Evolutionary conservation across 2,888 invertebrate species (phyloP).

Genomic region (Noctua pronuba): DNA sequence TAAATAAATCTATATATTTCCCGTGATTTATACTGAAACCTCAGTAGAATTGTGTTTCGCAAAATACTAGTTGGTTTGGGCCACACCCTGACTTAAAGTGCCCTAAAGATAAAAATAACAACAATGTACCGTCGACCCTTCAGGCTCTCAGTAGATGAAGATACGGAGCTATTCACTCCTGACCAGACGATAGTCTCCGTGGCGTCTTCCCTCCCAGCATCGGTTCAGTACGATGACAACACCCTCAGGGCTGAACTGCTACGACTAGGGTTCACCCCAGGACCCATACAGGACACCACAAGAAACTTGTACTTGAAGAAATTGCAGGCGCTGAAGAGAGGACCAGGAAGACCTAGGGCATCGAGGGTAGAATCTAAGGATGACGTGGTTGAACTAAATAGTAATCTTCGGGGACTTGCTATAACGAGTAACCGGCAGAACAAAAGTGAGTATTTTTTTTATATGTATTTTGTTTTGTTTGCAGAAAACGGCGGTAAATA

Average conservation of each 20-base stretch:
- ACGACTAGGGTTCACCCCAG: conserved; percentile 93
- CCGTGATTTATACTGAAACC: neutral
- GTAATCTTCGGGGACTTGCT: conserved; percentile 41
- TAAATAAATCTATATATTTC: neutral
- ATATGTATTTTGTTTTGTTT: neutral
- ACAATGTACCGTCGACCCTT: conserved; percentile 26
- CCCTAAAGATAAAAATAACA: conserved; percentile 1
- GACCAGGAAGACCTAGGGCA: conserved; percentile 53
- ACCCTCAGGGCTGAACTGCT: conserved; percentile 92
- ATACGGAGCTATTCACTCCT: conserved; percentile 72
- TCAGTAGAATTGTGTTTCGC: neutral
- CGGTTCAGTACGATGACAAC: conserved; percentile 92
- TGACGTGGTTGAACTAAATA: conserved; percentile 37
- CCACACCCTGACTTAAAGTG: neutral
- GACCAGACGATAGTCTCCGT: conserved; percentile 85
- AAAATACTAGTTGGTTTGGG: neutral
- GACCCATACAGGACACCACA: conserved; percentile 95
- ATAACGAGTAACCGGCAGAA: conserved; percentile 38
- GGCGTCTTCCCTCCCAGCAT: conserved; percentile 90
- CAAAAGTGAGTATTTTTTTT: conserved; percentile 61
- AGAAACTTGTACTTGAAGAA: conserved; percentile 94
- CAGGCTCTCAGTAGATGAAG: conserved; percentile 84
- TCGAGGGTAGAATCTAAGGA: conserved; percentile 11
- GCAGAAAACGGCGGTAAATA: neutral
- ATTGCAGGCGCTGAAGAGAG: conserved; percentile 91